Base-by-base conservation (phyloP, 92 coral and sea anemone species). In the Metridium senile region DNA sequence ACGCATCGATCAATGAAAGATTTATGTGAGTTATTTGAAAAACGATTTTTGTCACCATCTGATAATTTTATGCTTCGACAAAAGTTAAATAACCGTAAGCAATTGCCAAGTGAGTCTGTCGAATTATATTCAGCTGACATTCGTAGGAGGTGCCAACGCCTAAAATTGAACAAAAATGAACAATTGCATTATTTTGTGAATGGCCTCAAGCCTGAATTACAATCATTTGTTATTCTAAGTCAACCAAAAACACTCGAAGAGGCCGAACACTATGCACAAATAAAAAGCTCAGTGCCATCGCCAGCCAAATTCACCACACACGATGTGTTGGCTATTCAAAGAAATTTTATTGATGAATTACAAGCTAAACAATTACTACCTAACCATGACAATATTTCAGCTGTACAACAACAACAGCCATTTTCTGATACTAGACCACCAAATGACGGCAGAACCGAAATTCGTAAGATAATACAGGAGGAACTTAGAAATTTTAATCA, bases 61-160 rank as follows among this genome's bases (percentile, higher is more conserved):
- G 68, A 57, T 11, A 57, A 74, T 26, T 57, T 34, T 62, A 21
- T 57, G 27, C 59, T 74, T 18, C 78, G 78, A 11, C 67, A 74
- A 11, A 53, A 74, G 13, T 35, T 74, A 21, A 43, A 35, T 23
- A 59, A 57, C 53, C 33, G 78, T 16, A 30, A 33, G 31, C 78
- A 74, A 35, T 62, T 34, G 1, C 1, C 19, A 21, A 23, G 16
- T 33, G 78, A 74, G 54, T 26, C 49, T 2, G 21, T 74, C 1
- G 2, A 27, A 1, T 28, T 9, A 11, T 74, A 23, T 32, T 32
- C 57, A 0, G 19, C 51, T 21, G 78, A 74, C 21, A 58, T 74
- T 0, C 56, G 53, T n/a, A 57, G n/a, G 21, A 63, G 78, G 0
- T 74, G 78, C 31, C 78, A 74, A 57, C 25, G 78, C 9, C 23